These are phyloP conservation scores for Calcarius lapponicus DNA, from an alignment of 2,797 vertebrate species.

Conservation along the genomic window DNA sequence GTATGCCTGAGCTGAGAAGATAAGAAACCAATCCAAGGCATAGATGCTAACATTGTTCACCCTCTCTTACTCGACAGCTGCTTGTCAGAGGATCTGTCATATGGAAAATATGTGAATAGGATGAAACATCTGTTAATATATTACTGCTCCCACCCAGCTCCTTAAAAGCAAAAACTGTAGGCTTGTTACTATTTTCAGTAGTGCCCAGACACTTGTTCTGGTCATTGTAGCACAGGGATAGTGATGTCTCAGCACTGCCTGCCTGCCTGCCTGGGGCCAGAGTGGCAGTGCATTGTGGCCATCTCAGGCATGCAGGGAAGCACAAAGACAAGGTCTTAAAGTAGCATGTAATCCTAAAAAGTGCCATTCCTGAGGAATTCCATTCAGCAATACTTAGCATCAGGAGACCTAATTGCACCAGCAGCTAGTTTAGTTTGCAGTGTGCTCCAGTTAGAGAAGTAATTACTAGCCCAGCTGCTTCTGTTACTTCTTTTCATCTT, in stretches of 20 bases:
- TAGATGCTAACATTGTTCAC: not conserved
- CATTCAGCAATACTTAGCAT: not conserved
- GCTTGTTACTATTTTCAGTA: conserved; percentile 50
- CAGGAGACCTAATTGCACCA: conserved; percentile 8
- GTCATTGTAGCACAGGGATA: not conserved
- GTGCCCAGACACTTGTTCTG: conserved; percentile 42
- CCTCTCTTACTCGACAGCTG: conserved; percentile 64
- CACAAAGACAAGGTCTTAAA: conserved; percentile 10
- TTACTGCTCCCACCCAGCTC: not conserved
- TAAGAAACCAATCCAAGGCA: conserved; percentile 6
- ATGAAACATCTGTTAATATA: conserved; percentile 47
- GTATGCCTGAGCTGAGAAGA: conserved; percentile 10
- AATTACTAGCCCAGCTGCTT: conserved; percentile 37
- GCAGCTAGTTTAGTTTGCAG: conserved; percentile 2
- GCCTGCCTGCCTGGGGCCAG: not conserved
- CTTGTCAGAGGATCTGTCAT: conserved; percentile 40
- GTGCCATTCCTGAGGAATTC: conserved; percentile 51
- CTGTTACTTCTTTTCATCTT: conserved; percentile 14
- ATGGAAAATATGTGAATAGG: conserved; percentile 49
- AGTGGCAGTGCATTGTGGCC: not conserved
- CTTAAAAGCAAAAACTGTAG: conserved; percentile 35
- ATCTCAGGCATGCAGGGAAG: conserved; percentile 12
- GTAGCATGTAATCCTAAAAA: conserved; percentile 29
- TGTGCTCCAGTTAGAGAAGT: not conserved
- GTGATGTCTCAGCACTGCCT: not conserved